These are phyloP conservation scores for Cepaea nemoralis DNA, from an alignment of 1,140 invertebrate species.

Conservation along the genomic window DNA sequence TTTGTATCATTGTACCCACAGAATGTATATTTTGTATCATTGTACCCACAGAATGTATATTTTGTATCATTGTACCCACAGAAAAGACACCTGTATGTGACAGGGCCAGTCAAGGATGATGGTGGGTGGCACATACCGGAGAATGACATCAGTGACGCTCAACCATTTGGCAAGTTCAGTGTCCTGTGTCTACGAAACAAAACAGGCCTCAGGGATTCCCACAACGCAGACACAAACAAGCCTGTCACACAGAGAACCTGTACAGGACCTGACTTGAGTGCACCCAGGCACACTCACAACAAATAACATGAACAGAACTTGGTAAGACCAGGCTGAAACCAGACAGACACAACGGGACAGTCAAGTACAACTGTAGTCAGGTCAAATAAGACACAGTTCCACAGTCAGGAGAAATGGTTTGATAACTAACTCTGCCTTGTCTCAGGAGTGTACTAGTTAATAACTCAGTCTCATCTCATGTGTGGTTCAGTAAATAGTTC, in stretches of 20 bases:
- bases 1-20: too few species aligned
- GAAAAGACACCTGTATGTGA: conserved; percentile 22
- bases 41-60: too few species aligned
- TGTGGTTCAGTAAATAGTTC: too few species aligned
- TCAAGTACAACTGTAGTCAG: background rate
- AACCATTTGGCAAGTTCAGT: conserved; percentile 14
- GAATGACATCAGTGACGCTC: background rate
- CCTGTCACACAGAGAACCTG: background rate
- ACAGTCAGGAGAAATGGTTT: background rate
- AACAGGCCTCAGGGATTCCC: background rate
- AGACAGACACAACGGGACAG: background rate
- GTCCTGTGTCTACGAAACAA: conserved; percentile 23
- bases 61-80: too few species aligned
- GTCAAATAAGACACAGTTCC: background rate
- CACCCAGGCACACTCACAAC: background rate
- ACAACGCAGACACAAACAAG: background rate
- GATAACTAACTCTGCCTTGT: too few species aligned
- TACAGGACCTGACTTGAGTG: background rate
- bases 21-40: too few species aligned
- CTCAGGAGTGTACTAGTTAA: too few species aligned
- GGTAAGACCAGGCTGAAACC: background rate
- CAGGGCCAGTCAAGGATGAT: conserved; percentile 33
- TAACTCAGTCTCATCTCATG: too few species aligned
- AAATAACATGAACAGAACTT: background rate
- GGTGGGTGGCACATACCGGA: conserved; percentile 37